Base-by-base conservation (phyloP, 2,888 invertebrate species). In the Philhelius pedissequus region DNA sequence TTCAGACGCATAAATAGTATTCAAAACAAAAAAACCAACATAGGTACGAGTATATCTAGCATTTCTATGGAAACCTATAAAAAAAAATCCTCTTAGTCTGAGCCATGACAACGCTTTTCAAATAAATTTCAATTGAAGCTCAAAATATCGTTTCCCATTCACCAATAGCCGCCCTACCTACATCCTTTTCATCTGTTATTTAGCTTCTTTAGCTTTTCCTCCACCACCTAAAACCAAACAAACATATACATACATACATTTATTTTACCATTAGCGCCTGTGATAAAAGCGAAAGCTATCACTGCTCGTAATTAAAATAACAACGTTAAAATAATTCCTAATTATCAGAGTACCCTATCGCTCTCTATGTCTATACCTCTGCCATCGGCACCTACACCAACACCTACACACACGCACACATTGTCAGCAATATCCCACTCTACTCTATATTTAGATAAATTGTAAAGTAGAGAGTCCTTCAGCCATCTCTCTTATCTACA, bases 261-360 rank as follows among this genome's bases (percentile, higher is more conserved):
- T 3, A 15, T 50, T 78, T 74, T 40, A 62, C 73, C 82, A 78
- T 71, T 68, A 66, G 54, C 38, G 56, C 56, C 58, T 58, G 52
- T 66, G 79, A 79, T 83, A 83, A 84, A 84, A 84, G 76, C 75
- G 84, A 79, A 84, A 84, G 84, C 80, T 68, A 76, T 80, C 76
- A 71, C 66, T 68, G 20, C 71, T 80, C 75, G 54, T 80, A 84
- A 84, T 84, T 84, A 84, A 84, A 84, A 84, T 80, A 84, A 79
- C 66, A 84, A 84, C 71, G 71, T 76, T 84, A 76, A 84, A 80
- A 80, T 80, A 84, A 84, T 80, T 84, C 76, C 84, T 84, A 76
- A 84, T 80, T 84, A 84, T 80, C 80, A 80, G 71, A 76, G 62
- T 54, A 56, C 50, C 83, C 32, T 20, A 8, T 15, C 15, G n/a